Base-by-base conservation (phyloP, 2,797 vertebrate species). In the Chloroceryle inda region DNA sequence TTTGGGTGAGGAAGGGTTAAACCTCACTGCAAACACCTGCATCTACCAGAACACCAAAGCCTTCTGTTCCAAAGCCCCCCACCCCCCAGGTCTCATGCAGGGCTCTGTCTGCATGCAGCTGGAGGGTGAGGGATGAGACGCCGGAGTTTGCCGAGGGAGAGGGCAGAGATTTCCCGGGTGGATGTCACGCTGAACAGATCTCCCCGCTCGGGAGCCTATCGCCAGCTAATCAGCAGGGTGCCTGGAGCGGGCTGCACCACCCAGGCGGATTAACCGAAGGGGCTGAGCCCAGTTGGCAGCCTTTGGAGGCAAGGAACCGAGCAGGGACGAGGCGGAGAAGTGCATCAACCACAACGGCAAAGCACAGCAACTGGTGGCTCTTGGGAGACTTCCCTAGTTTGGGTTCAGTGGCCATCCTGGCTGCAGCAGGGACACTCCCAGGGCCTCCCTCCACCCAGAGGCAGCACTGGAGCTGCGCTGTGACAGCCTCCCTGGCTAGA, bases 321-420 rank as follows among this genome's bases (percentile, higher is more conserved):
- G 89, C 73, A 47, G 69, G 83, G 79, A 64, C 8, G 27, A 95
- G 73, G 80, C 76, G 75, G 37, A 66, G 77, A 53, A 91, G 93
- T 11, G 64, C 85, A 74, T 74, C 63, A 23, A 42, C 23, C 73
- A 2, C 92, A 61, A 9, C 31, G 21, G 79, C 79, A 74, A 88
- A 77, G 84, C 40, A 73, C 47, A 95, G 97, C 97, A 98, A 98
- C 97, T 97, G 96, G 97, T 98, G 96, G 92, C 85, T 94, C 88
- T 87, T 82, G 45, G 75, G 88, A 89, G 85, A 75, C 92, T 96
- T 94, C 67, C 64, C 69, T 20, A 85, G 92, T 96, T 92, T 15
- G 49, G 78, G 96, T 35, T 59, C 64, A 58, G 84, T 17, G 5
- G 10, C 49, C 85, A 61, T 45, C 18, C 82, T 72, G 84, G 73